phyloP scores from a whole-genome alignment of 2,797 vertebrate genomes.

The Lerista edwardsae region DNA sequence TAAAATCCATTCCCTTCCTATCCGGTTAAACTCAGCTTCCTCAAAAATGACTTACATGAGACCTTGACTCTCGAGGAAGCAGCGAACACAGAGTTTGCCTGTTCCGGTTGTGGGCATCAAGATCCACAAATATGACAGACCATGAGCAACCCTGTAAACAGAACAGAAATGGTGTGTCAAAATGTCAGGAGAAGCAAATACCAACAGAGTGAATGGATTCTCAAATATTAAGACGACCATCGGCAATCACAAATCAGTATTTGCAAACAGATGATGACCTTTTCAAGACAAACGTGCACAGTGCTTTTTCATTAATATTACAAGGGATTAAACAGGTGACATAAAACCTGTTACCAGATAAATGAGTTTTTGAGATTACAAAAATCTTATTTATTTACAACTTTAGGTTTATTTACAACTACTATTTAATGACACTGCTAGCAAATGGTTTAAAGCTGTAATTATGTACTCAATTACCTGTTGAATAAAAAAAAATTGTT shows the following conservation, averaged over 20 bases:
- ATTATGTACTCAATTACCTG: background rate
- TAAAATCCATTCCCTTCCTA: constrained; percentile 10
- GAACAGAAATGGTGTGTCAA: constrained; percentile 18
- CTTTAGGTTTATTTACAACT: background rate
- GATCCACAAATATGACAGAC: constrained; percentile 99
- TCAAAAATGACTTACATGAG: constrained; percentile 86
- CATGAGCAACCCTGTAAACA: constrained; percentile 88
- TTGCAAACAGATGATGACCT: constrained; percentile 8
- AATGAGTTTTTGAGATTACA: background rate
- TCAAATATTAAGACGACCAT: background rate
- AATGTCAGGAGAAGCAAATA: background rate
- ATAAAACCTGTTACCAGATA: background rate
- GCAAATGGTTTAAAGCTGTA: background rate
- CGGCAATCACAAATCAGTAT: background rate
- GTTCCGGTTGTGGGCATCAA: constrained; percentile 98
- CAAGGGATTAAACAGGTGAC: background rate
- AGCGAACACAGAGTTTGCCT: constrained; percentile 93
- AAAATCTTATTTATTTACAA: constrained; percentile 7
- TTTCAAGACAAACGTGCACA: background rate
- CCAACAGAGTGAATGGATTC: background rate
- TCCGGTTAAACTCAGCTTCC: background rate
- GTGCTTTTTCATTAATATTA: background rate
- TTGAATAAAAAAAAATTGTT: background rate
- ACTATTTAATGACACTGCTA: constrained; percentile 1
- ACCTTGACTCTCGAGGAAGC: constrained; percentile 93